phyloP scores from a whole-genome alignment of 2,888 invertebrate species.

The Dasypogon diadema region DNA sequence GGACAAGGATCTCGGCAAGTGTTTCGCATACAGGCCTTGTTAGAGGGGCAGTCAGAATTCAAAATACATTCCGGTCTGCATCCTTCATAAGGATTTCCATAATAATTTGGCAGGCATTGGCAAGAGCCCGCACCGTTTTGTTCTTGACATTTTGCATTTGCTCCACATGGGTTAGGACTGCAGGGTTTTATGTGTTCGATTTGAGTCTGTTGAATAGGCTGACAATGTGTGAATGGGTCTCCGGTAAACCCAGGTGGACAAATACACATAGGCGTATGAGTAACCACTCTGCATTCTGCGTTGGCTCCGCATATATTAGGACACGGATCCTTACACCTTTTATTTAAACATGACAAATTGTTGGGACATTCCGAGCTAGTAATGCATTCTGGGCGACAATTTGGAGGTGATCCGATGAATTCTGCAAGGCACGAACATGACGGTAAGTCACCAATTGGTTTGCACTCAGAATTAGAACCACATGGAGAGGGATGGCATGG shows the following conservation, averaged over 20 bases:
- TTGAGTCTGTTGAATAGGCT: constrained; percentile 71
- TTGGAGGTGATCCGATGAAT: constrained; percentile 78
- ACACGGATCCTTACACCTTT: constrained; percentile 80
- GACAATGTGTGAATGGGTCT: constrained; percentile 64
- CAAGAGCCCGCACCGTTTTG: too few species aligned
- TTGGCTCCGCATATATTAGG: constrained; percentile 80
- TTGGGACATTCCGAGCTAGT: constrained; percentile 79
- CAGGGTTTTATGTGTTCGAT: constrained; percentile 79
- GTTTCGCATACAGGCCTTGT: constrained; percentile 81
- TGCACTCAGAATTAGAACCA: constrained; percentile 79
- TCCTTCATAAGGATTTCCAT: too few species aligned
- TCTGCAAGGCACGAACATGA: constrained; percentile 78
- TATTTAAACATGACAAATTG: constrained; percentile 77
- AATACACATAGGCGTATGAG: constrained; percentile 81
- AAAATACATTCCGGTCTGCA: constrained; percentile 86
- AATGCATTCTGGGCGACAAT: constrained; percentile 81
- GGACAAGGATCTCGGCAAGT: constrained; percentile 89
- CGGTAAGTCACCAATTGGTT: constrained; percentile 66
- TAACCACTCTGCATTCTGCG: constrained; percentile 79
- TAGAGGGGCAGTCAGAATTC: constrained; percentile 80
- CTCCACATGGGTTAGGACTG: constrained; percentile 86
- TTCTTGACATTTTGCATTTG: constrained; percentile 86
- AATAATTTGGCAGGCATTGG: too few species aligned
- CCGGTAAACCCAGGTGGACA: constrained; percentile 78
- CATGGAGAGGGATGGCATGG: constrained; percentile 81